Conservation (phyloP, 2,113 vertebrate species). For the Agapornis roseicollis region DNA sequence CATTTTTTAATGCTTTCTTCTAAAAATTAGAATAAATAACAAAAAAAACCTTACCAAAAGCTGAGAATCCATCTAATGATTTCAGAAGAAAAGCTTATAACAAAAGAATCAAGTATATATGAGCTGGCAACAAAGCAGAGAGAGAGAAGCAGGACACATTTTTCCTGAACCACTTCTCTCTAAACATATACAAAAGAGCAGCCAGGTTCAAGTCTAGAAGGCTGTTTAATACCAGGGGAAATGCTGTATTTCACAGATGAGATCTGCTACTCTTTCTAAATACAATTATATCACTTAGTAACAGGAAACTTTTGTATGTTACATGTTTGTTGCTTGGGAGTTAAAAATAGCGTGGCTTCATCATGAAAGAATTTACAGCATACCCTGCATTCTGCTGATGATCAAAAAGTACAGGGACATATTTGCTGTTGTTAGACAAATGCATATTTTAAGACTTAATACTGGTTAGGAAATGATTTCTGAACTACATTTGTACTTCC, state of each 20-base stretch:
- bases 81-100: not conserved
- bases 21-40: not conserved
- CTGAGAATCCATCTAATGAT: not conserved
- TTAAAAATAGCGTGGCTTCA: not conserved
- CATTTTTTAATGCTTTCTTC: not conserved
- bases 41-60: not conserved
- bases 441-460: not conserved
- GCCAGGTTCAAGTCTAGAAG: accelerated
- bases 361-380: not conserved
- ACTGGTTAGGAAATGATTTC: not conserved
- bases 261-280: not conserved
- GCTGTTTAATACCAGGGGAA: not conserved
- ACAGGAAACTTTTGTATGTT: not conserved
- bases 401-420: accelerated
- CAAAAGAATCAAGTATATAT: not conserved
- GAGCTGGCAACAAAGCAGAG: not conserved
- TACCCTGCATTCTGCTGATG: not conserved
- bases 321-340: not conserved
- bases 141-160: not conserved
- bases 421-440: not conserved
- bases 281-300: not conserved
- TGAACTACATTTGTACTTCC: not conserved
- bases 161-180: not conserved
- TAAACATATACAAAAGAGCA: accelerated
- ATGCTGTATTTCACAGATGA: not conserved